A percentile compares a stretch with the other conserved stretches of the same genome.
phyloP scores from a whole-genome alignment of 2,888 invertebrate genomes.

The Parnassius orleans region DNA sequence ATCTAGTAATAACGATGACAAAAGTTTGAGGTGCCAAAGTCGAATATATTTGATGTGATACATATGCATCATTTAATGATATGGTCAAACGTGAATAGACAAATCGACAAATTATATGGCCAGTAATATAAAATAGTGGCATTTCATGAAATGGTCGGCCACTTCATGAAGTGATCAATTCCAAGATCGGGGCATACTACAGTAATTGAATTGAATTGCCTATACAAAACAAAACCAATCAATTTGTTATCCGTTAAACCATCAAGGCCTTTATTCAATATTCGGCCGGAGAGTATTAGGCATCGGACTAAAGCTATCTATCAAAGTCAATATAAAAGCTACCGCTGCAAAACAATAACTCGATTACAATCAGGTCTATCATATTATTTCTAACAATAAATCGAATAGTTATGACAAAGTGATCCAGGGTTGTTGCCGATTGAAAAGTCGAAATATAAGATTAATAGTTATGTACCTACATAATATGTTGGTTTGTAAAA shows the following conservation, averaged over 20 bases:
- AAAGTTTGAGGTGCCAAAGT: no score
- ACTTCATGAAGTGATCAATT: no score
- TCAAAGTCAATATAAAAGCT: constrained; percentile 30
- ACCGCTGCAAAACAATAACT: constrained; percentile 18
- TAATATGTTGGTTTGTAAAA: no score
- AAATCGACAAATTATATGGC: no score
- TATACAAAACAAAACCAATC: constrained; percentile 13
- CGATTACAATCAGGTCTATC: constrained; percentile 22
- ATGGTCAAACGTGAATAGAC: no score
- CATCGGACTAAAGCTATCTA: constrained; percentile 20
- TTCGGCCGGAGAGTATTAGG: constrained; percentile 31
- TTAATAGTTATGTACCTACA: no score
- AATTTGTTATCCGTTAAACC: constrained; percentile 13
- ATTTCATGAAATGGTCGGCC: no score
- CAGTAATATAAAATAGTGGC: no score
- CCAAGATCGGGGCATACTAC: not conserved
- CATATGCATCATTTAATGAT: no score
- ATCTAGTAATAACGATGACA: no score
- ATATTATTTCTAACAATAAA: constrained; percentile 3
- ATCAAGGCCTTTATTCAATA: constrained; percentile 29
- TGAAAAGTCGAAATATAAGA: no score
- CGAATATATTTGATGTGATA: no score
- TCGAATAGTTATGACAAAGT: constrained; percentile 12
- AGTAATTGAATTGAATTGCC: not conserved
- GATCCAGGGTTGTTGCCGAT: not conserved